phyloP scores from a whole-genome alignment of 2,888 invertebrate species.

The Epiblema foenella region DNA sequence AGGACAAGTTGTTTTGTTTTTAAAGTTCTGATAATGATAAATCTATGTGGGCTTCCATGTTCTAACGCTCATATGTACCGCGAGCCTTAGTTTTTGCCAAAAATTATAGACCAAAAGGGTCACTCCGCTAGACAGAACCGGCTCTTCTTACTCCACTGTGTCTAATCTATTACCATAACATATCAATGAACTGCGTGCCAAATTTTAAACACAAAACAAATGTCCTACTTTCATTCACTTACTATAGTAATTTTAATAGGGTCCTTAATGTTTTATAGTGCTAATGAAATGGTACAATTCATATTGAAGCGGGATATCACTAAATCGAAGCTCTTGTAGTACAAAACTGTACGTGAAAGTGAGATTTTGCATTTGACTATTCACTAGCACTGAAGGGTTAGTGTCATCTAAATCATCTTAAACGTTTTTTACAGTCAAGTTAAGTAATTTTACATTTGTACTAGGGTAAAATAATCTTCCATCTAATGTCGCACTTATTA shows the following conservation, averaged over 20 bases:
- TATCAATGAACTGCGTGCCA: conserved; percentile 76
- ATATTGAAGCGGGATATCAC: conserved; percentile 45
- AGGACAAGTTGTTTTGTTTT: conserved; percentile 58
- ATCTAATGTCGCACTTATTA: conserved; percentile 32
- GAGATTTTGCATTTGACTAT: conserved; percentile 49
- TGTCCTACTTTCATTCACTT: conserved; percentile 65
- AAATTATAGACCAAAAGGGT: background rate
- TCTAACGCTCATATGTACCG: conserved; percentile 37
- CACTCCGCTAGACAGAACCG: background rate
- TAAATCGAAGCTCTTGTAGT: conserved; percentile 50
- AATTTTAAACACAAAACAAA: conserved; percentile 59
- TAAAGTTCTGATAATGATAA: conserved; percentile 36
- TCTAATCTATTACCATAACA: conserved; percentile 56
- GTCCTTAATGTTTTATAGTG: conserved; percentile 48
- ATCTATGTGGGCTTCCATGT: conserved; percentile 56
- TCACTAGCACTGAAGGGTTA: conserved; percentile 34
- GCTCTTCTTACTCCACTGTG: background rate
- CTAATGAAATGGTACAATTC: conserved; percentile 51
- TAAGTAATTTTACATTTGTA: conserved; percentile 32
- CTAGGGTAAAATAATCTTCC: conserved; percentile 37
- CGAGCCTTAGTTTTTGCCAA: background rate
- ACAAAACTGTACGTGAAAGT: conserved; percentile 51
- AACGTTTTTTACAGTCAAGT: conserved; percentile 29
- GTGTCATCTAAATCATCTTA: conserved; percentile 25
- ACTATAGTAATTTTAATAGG: conserved; percentile 45